phyloP scores from a whole-genome alignment of 2,888 invertebrate genomes.

The Patella pellucida region DNA sequence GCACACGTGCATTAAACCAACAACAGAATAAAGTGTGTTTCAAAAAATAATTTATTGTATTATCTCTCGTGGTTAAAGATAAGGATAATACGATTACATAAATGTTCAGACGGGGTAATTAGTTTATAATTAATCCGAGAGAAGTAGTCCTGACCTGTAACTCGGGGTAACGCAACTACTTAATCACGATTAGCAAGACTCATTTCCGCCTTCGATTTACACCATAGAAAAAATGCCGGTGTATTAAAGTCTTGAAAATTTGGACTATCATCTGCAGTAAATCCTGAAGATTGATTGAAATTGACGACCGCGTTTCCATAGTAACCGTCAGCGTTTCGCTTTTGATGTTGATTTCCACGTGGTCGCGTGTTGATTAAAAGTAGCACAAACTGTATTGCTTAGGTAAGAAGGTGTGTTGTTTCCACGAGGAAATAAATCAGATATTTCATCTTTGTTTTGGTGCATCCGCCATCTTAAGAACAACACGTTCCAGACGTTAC shows the following conservation, averaged over 20 bases:
- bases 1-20: too few species aligned
- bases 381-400: not conserved
- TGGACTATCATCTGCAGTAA: constrained; percentile 10
- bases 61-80: too few species aligned
- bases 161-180: not conserved
- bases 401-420: constrained; percentile 8
- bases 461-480: not conserved
- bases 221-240: not conserved
- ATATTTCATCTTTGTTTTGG: constrained; percentile 2
- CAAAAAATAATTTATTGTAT: too few species aligned
- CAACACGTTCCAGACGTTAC: not conserved
- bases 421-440: not conserved
- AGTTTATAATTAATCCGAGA: not conserved
- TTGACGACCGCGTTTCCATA: constrained; percentile 6
- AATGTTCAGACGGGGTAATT: not conserved
- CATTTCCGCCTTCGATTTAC: not conserved
- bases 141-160: not conserved
- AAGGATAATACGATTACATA: too few species aligned
- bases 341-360: constrained; percentile 11
- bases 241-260: constrained; percentile 7
- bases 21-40: too few species aligned
- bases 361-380: constrained; percentile 10
- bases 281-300: constrained; percentile 10
- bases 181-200: constrained; percentile 6
- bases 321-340: constrained; percentile 9